Base-by-base conservation (phyloP, 1,140 invertebrate species). In the Sycophila sp. region DNA sequence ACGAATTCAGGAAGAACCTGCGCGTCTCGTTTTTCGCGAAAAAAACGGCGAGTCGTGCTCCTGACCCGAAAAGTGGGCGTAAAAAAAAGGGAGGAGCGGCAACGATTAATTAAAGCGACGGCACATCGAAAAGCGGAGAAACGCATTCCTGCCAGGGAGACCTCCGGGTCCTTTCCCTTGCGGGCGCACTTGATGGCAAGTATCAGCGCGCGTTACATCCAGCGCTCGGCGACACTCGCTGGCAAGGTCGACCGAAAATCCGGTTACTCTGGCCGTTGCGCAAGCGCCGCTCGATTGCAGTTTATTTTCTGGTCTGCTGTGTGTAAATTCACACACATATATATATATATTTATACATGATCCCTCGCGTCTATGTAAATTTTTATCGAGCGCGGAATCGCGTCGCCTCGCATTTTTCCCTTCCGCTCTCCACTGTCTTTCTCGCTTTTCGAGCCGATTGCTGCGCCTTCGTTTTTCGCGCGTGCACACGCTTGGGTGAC, bases 161-260 rank as follows among this genome's bases (percentile, higher is more conserved):
- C 32, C 2, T 6, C 1, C 55, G 36, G 28, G 22, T 45, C 38
- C 58, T 60, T 45, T 60, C 58, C 36, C 34, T 26, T 28, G 17
- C 58, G 28, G 8, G 28, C 55, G 17, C 34, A 58, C 34, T 19
- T 30, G 36, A 28, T 40, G 5, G 13, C 30, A 34, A n/a, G 8
- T 32, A 34, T 49, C 49, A 28, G 45, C 45, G 4, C 30, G 13
- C 40, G 22, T n/a, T n/a, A n/a, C n/a, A n/a, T n/a, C n/a, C 49
- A 28, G 45, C 45, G 4, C 30, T 6, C 40, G 22, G 32, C 51
- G 38, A 58, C 51, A 38, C 34, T 47, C 11, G 17, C 19, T n/a
- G 30, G 36, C 69, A 71, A 71, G 69, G 69, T 71, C 69, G 69
- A 58, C 60, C 53, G 30, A 58, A 71, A 71, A 71, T 71, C 69